Evolutionary conservation across 2,888 invertebrate species (phyloP), one percentile per base, ranked within the genome.

Genomic region (Drosophila acutilabella): DNA sequence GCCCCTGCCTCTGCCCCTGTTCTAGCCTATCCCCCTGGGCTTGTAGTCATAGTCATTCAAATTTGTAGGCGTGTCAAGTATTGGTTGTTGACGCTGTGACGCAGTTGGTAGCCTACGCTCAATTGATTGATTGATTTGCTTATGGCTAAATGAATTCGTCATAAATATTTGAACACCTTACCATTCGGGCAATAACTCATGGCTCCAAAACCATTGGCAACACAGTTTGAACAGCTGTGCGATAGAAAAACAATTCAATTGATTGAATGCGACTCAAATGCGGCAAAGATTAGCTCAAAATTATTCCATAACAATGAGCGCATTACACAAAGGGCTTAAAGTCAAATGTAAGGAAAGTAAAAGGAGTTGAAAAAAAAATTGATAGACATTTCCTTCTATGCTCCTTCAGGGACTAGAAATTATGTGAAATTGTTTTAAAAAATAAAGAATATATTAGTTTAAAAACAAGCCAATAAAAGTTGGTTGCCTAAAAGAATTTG

Each of bases 121-220:
- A 67, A 71, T 74, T 81, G 89, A 84, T 89, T 77, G 88, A 81
- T 87, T 61, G 58, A 64, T 68, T 73, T 68, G 76, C 60, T 62
- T 71, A 72, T 52, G 72, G 67, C 64, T 26, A 75, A 79, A 76
- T 74, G 74, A 74, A 74, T 74, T 75, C 56, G 51, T 76, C 87
- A 89, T 84, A 66, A 84, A 87, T 79, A 62, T 73, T 71, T 60
- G 51, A 64, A 45, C 57, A 51, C 50, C 44, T 65, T 50, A 54
- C 38, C 23, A 23, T 23, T 14, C 30, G 36, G 40, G 58, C 41
- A 56, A 65, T 82, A 54, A 57, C 53, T 64, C 52, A 59, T 56
- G 54, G 52, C 14, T 45, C 30, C 16, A 13, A 18, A 59, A n/a
- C n/a, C 30, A 44, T 48, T 16, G 44, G 18, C 69, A 50, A 44